A percentile compares a stretch with the other conserved stretches of the same genome.
These are phyloP conservation scores for Eptatretus burgeri DNA, from an alignment of 2,113 vertebrate genomes.

Conservation along the genomic window DNA sequence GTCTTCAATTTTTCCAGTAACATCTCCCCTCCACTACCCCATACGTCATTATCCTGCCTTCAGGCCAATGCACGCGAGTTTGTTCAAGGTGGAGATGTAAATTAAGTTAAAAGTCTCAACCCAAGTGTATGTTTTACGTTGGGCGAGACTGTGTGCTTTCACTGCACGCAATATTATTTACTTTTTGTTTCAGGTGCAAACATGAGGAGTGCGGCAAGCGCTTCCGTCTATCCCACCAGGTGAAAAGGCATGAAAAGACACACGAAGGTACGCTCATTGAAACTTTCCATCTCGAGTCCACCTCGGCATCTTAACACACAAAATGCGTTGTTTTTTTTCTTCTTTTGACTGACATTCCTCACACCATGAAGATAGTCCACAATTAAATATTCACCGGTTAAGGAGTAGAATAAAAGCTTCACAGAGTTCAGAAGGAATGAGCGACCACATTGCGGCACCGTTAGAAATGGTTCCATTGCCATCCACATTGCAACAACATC, in stretches of 20 bases:
- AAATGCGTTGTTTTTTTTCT: too few species aligned
- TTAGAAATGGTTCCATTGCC: too few species aligned
- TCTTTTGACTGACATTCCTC: too few species aligned
- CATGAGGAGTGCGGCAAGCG: neutral
- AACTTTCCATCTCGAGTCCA: neutral
- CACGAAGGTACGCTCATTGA: neutral
- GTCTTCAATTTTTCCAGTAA: neutral
- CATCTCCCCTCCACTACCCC: neutral
- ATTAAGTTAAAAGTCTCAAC: neutral
- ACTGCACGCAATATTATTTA: neutral
- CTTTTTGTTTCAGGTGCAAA: neutral
- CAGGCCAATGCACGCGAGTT: neutral
- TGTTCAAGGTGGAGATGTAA: neutral
- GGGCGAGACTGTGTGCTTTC: neutral
- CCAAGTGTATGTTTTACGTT: neutral
- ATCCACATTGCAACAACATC: too few species aligned
- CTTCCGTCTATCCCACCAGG: neutral
- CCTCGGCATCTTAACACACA: too few species aligned
- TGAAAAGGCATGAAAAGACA: constrained; percentile 3
- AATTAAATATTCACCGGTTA: too few species aligned
- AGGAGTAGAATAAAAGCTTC: too few species aligned
- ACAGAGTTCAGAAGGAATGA: too few species aligned
- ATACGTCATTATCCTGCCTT: neutral
- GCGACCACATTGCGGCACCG: too few species aligned
- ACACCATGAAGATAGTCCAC: too few species aligned